These are phyloP conservation scores for Epizoanthus rinbou DNA, from an alignment of 92 coral and sea anemone species.

Conservation along the genomic window DNA sequence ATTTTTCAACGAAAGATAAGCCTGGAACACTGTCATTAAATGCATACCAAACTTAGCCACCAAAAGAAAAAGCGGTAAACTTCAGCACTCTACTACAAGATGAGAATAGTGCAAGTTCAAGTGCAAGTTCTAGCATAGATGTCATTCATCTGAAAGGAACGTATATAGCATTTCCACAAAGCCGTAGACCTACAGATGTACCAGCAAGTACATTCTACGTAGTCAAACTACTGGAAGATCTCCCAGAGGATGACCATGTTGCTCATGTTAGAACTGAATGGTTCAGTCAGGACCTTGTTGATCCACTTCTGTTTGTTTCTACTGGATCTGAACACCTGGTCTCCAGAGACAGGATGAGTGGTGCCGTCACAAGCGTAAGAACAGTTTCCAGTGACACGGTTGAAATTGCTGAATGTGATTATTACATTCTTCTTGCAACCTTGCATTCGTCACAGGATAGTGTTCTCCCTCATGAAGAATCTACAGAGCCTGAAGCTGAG, in stretches of 20 bases:
- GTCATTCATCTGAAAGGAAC: constrained; percentile 42
- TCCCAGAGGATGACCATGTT: constrained; percentile 50
- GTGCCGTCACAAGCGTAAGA: constrained; percentile 41
- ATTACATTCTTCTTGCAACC: constrained; percentile 25
- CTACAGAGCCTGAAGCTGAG: constrained; percentile 5
- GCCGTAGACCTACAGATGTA: constrained; percentile 44
- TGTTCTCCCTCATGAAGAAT: constrained; percentile 2
- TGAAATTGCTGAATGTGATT: constrained; percentile 39
- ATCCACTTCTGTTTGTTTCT: constrained; percentile 47
- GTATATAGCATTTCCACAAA: constrained; percentile 46
- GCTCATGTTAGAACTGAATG: constrained; percentile 42
- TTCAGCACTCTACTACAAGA: constrained; percentile 26
- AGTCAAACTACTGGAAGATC: constrained; percentile 52
- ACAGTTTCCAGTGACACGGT: constrained; percentile 44
- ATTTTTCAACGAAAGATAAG: constrained; percentile 51
- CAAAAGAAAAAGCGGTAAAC: constrained; percentile 26
- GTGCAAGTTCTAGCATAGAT: constrained; percentile 20
- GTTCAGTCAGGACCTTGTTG: constrained; percentile 46
- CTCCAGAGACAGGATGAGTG: constrained; percentile 44
- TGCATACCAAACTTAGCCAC: constrained; percentile 20
- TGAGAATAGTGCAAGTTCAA: neutral
- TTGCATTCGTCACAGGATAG: constrained; percentile 27
- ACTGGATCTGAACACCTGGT: constrained; percentile 39
- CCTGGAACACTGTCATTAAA: constrained; percentile 51
- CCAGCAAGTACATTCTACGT: constrained; percentile 49